A percentile compares a stretch with the other conserved stretches of the same genome.
phyloP scores from a whole-genome alignment of 2,113 vertebrate species.

The Cinclus mexicanus region DNA sequence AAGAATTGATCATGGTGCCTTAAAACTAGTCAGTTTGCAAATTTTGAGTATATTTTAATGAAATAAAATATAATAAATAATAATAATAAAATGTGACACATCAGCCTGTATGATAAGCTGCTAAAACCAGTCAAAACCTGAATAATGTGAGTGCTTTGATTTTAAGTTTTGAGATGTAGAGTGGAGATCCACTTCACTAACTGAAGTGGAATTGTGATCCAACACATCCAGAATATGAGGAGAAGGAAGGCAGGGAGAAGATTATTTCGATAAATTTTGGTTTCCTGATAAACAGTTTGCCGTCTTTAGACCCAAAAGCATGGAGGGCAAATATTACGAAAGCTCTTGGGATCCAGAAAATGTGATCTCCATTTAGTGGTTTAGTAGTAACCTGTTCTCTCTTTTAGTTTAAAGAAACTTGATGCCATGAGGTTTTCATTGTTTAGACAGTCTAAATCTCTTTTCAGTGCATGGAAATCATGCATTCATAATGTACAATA shows the following conservation, averaged over 20 bases:
- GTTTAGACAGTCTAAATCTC: neutral
- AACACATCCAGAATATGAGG: neutral
- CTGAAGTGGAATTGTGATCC: neutral
- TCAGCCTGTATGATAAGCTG: neutral
- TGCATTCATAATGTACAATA: neutral
- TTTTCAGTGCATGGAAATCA: neutral
- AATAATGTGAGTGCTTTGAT: neutral
- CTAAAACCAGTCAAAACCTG: neutral
- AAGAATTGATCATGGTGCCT: neutral
- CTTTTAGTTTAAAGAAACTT: neutral
- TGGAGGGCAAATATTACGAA: neutral
- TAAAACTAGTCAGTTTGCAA: neutral
- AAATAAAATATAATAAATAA: too few relatives aligned
- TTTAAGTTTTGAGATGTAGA: neutral
- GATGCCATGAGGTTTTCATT: rapidly evolving
- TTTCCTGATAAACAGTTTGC: neutral
- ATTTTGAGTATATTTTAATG: neutral
- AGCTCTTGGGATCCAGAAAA: neutral
- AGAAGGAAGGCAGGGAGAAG: neutral
- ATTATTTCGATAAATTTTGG: neutral
- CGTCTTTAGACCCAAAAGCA: neutral
- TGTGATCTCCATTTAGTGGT: neutral
- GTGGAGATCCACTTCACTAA: neutral
- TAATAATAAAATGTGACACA: neutral
- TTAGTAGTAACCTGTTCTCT: neutral